A percentile compares a stretch with the other conserved stretches of the same genome.
Conservation (phyloP, 2,113 vertebrate genomes). For the Aix galericulata region DNA sequence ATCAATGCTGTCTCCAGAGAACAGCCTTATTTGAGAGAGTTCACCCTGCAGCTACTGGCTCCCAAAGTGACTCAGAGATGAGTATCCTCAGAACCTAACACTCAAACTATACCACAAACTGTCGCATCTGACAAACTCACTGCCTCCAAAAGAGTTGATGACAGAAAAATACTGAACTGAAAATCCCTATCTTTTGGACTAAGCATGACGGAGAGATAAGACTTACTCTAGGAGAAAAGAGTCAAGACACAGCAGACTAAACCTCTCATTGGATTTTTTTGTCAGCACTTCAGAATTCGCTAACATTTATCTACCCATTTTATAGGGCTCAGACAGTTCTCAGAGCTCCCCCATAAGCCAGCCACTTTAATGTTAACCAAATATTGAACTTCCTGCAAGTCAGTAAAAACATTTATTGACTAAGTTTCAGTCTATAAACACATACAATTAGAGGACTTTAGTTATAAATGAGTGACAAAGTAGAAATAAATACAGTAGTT, state of each 20-base stretch:
- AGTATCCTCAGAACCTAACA: background rate
- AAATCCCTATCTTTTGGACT: background rate
- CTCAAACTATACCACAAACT: background rate
- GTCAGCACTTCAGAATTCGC: background rate
- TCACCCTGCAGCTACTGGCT: background rate
- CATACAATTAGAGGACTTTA: constrained; percentile 42
- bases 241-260: background rate
- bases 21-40: background rate
- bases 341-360: background rate
- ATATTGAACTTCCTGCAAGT: constrained; percentile 10
- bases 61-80: background rate
- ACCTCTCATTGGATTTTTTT: background rate
- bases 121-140: background rate
- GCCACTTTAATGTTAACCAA: constrained; percentile 25
- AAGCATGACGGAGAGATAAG: background rate
- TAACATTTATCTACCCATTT: constrained; percentile 1
- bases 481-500: background rate
- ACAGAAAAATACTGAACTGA: background rate
- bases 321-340: background rate
- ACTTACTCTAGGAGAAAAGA: background rate
- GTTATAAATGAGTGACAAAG: constrained; percentile 20
- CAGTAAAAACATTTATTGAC: constrained; percentile 57
- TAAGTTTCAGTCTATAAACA: constrained; percentile 48
- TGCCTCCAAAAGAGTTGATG: background rate
- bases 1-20: background rate